Evolutionary conservation across 2,113 vertebrate species (phyloP), one percentile per base, ranked within the genome.

Genomic region (Semicossyphus pulcher): DNA sequence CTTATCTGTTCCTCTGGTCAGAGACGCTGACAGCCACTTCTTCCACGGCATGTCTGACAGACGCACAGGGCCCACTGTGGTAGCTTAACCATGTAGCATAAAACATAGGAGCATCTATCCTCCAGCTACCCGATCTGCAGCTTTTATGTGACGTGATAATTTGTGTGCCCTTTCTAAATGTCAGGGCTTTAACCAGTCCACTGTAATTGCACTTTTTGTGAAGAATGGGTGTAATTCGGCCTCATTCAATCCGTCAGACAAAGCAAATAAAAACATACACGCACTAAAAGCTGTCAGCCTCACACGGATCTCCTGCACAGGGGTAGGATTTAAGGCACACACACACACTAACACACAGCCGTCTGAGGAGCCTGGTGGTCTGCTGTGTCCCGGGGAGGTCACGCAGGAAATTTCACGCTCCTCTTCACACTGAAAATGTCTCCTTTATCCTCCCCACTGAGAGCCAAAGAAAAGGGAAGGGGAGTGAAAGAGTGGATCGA

Each of bases 391-490:
- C 74, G 4, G 68, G 72, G 71, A 86, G 85, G 89, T 86, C 85
- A 85, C 74, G 51, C 72, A 85, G 77, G 82, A 81, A 86, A 90
- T 90, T 88, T 88, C 88, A 91, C 85, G 78, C 85, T 86, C 76
- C 72, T 84, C 84, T 88, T 86, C 84, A 90, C 86, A 73, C 73
- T 60, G 49, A 86, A 89, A 89, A 90, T 88, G 79, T 91, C 72
- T 82, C 71, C 78, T 90, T 89, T 88, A 82, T 86, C 65, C 78
- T 69, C 62, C 72, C 41, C 42, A 68, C 65, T 23, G 51, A 49
- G 78, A 65, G 36, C 16, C 4, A 67, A 72, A 75, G 26, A 78
- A 78, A 36, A 57, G 78, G 37, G 62, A 78, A 39, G 20, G 77
- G 41, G 57, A 73, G 47, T 80, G 49, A 90, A 77, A 76, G 69